Base-by-base conservation (phyloP, 2,888 invertebrate species). In the Cryptophagus acutangulus region DNA sequence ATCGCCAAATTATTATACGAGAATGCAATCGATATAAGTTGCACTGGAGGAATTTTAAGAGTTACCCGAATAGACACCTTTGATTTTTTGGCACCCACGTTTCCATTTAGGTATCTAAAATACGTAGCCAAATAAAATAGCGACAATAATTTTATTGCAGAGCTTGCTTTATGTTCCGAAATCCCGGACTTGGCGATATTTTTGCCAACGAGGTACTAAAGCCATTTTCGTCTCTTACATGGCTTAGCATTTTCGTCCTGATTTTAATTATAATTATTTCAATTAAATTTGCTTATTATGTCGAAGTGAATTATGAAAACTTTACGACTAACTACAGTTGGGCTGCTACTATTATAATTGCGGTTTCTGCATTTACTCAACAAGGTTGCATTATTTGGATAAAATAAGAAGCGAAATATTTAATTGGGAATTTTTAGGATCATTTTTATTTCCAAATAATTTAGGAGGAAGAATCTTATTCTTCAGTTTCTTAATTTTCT, bases 181-280 rank as follows among this genome's bases (percentile, higher is more conserved):
- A 62, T 40, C 59, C 60, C 5, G 62, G 60, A 10, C 38, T 40
- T 3, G 47, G 59, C 3, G 46, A 54, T 33, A 51, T 54, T 1
- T 48, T 59, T 13, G 45, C 49, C 50, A 71, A 72, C 45, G 70
- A 73, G 46, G 74, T 76, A 38, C 52, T 76, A 1, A 67, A 69
- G 40, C 76, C 76, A 0, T 59, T 76, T 2, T 66, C 71, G 8
- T 16, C 51, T 0, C 61, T 56, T 0, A 62, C 67, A 0, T 76
- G 76, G 76, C 58, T 61, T 37, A 59, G 63, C 18, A 63, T 69
- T 9, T 16, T 69, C 0, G 65, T 58, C 3, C 50, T 69, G 1
- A 54, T 57, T 1, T 4, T 50, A 31, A 3, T 31, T 8, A 13
- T 13, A 16, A 15, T 14, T 31, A 16, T 13, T 3, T 31, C 8